Evolutionary conservation across 2,797 vertebrate species (phyloP), one percentile per base, ranked within the genome.

Genomic region (Yasuhikotakia modesta): DNA sequence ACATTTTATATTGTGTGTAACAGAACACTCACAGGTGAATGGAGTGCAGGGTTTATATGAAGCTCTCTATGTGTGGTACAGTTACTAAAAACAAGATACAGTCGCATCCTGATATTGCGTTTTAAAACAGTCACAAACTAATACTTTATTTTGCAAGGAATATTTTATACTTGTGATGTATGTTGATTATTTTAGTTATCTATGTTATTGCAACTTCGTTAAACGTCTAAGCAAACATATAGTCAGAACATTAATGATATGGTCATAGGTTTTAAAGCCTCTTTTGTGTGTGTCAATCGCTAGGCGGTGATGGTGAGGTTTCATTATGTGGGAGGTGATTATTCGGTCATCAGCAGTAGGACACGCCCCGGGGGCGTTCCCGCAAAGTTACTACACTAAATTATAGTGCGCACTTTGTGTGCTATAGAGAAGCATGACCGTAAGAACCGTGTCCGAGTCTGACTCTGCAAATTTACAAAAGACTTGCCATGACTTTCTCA

Each of bases 311-410:
- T 63, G 17, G 17, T 1, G 24, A 39, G n/a, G 13, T 60, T 57
- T 21, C 60, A 63, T 32, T 75, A 68, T 76, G 63, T 78, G 75
- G 79, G 81, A 46, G 73, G 83, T 60, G 78, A 78, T 72, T 78
- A 73, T 60, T 73, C 68, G 70, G 53, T 48, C 58, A 78, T 58
- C 43, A 43, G 22, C 39, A 17, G 19, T 6, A 78, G 16, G 65
- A 50, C 86, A 75, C 86, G 84, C 86, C 84, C 68, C 30, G 0
- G 84, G 90, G 92, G 91, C 90, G 91, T 91, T 86, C 74, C 89
- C 84, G 39, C 73, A 86, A 17, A 19, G 46, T 46, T 73, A 67
- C 67, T 65, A 46, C 43, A 21, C 46, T 24, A 73, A 50, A 70
- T 17, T 82, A 84, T 77, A 79, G 79, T 64, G 85, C 84, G 39